These are phyloP conservation scores for Tauraco hartlaubi DNA, from an alignment of 2,797 vertebrate genomes.

Conservation along the genomic window DNA sequence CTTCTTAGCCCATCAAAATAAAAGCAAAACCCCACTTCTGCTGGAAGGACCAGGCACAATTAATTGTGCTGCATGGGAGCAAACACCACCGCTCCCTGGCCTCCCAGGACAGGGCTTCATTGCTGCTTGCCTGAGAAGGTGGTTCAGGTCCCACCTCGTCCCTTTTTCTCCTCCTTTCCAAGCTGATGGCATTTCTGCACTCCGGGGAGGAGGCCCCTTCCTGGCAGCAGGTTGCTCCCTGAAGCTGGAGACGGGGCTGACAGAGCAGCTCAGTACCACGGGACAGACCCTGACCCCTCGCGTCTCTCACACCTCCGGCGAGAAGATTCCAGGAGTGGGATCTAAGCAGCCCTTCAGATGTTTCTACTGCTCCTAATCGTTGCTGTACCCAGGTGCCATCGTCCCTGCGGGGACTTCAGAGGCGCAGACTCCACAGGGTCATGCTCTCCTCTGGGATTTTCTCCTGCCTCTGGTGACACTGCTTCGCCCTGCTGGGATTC, in stretches of 20 bases:
- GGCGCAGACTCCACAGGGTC: not conserved
- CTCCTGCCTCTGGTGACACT: not conserved
- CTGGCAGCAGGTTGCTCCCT: not conserved
- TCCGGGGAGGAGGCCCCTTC: fast-evolving
- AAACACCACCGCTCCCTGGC: not conserved
- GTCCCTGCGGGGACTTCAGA: not conserved
- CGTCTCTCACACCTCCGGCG: not conserved
- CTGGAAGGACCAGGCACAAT: not conserved
- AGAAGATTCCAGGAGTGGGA: not conserved
- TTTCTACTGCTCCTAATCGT: not conserved
- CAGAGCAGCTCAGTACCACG: fast-evolving
- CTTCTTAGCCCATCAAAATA: not conserved
- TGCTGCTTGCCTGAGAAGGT: not conserved
- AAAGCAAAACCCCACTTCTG: not conserved
- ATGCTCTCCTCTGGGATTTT: not conserved
- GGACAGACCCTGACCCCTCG: no score
- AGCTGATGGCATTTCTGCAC: not conserved
- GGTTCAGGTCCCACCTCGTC: not conserved
- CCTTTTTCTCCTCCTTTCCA: not conserved
- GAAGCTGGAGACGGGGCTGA: not conserved
- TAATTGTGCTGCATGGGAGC: not conserved
- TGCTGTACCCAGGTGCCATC: not conserved
- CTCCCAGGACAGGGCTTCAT: not conserved
- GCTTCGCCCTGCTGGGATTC: fast-evolving
- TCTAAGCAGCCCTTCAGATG: not conserved